Evolutionary conservation across 2,113 vertebrate genomes (phyloP).

Genomic region (Baryphthengus martii): DNA sequence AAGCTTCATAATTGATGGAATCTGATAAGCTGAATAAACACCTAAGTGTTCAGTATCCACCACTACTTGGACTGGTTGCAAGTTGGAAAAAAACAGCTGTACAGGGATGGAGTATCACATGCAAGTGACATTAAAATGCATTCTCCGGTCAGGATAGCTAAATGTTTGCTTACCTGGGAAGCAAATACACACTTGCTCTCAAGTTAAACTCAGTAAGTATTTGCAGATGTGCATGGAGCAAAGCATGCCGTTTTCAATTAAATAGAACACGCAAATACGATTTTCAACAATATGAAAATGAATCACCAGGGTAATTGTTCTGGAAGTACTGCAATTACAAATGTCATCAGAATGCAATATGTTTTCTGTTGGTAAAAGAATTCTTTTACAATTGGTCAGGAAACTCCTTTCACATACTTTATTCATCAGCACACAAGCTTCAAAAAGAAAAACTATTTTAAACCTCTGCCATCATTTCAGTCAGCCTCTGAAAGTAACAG

Average conservation of each 20-base stretch:
- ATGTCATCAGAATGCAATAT: neutral
- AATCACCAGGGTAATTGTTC: slow-evolving; percentile 31
- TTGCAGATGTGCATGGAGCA: neutral
- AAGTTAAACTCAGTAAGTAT: neutral
- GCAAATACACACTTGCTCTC: neutral
- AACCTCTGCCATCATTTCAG: neutral
- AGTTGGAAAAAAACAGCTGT: neutral
- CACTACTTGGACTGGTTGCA: neutral
- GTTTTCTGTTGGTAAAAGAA: slow-evolving; percentile 21
- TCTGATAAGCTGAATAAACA: neutral
- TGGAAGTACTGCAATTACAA: slow-evolving; percentile 31
- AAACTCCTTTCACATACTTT: neutral
- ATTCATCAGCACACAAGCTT: neutral
- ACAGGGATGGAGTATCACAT: neutral
- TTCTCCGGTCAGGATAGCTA: neutral
- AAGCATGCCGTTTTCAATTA: slow-evolving; percentile 41
- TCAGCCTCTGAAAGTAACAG: neutral
- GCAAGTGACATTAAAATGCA: neutral
- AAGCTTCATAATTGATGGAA: neutral
- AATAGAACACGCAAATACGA: slow-evolving; percentile 28
- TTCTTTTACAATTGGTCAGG: neutral
- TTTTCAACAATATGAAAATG: slow-evolving; percentile 37
- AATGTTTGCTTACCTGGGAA: neutral
- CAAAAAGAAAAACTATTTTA: neutral
- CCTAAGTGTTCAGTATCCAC: neutral